Evolutionary conservation across 1,140 invertebrate genomes (phyloP).

Genomic region (Steinernema khuongi): DNA sequence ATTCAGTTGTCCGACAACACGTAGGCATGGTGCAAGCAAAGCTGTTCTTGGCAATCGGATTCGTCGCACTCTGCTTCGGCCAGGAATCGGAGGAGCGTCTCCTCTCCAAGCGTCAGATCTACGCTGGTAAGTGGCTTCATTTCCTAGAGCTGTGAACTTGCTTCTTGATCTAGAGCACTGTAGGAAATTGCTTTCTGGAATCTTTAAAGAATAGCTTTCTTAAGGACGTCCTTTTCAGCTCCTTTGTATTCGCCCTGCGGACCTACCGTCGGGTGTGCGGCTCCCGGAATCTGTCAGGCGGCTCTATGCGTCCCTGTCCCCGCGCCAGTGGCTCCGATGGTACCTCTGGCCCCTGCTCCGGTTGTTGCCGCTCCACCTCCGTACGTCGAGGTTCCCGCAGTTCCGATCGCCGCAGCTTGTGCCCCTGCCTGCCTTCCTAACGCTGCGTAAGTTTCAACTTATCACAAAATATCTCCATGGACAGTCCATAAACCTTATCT

Average conservation of each 20-base stretch:
- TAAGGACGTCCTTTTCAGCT: constrained; percentile 15
- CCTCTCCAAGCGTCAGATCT: neutral
- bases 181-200: too few species aligned
- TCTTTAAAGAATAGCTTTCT: neutral
- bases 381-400: neutral
- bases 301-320: constrained; percentile 32
- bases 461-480: neutral
- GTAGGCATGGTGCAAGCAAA: neutral
- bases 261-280: constrained; percentile 36
- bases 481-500: constrained; percentile 16
- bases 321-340: constrained; percentile 9
- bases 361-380: constrained; percentile 15
- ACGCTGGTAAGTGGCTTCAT: neutral
- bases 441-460: constrained; percentile 22
- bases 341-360: constrained; percentile 26
- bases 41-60: neutral
- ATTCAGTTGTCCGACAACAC: neutral
- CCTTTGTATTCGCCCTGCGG: constrained; percentile 39
- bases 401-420: constrained; percentile 28
- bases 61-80: constrained; percentile 7
- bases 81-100: neutral
- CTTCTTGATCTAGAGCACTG: too few species aligned
- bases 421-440: constrained; percentile 28
- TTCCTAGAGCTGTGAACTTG: too few species aligned
- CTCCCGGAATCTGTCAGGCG: constrained; percentile 35